phyloP scores from a whole-genome alignment of 2,888 invertebrate genomes.

The Dolichopus griseipennis region DNA sequence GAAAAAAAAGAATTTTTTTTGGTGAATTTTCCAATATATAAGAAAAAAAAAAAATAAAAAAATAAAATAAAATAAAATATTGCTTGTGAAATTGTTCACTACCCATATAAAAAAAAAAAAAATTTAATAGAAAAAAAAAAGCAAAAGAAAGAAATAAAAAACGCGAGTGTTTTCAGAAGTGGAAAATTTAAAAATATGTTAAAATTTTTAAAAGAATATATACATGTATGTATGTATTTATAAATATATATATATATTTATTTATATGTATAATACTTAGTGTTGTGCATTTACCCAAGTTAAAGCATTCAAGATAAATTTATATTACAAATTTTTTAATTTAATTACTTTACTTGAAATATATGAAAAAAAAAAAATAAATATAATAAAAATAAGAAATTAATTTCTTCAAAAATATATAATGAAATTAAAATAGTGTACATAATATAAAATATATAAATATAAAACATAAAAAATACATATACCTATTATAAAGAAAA shows the following conservation, averaged over 20 bases:
- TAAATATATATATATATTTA: not conserved
- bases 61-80: not conserved
- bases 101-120: not conserved
- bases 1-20: no score
- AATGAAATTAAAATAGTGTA: not conserved
- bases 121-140: not conserved
- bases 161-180: not conserved
- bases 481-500: not conserved
- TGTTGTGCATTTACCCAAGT: conserved; percentile 3
- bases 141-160: not conserved
- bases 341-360: not conserved
- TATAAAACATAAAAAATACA: no score
- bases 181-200: not conserved
- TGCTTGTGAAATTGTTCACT: not conserved
- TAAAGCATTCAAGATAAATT: not conserved
- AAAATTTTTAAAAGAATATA: not conserved
- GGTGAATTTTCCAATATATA: no score
- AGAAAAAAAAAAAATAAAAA: not conserved
- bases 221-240: not conserved
- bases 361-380: not conserved
- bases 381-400: not conserved
- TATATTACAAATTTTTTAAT: no score
- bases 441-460: no score
- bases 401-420: not conserved
- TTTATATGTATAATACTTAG: not conserved